Evolutionary conservation across 1,140 invertebrate species (phyloP), one percentile per base, ranked within the genome.

Genomic region (Pogonomyrmex californicus): DNA sequence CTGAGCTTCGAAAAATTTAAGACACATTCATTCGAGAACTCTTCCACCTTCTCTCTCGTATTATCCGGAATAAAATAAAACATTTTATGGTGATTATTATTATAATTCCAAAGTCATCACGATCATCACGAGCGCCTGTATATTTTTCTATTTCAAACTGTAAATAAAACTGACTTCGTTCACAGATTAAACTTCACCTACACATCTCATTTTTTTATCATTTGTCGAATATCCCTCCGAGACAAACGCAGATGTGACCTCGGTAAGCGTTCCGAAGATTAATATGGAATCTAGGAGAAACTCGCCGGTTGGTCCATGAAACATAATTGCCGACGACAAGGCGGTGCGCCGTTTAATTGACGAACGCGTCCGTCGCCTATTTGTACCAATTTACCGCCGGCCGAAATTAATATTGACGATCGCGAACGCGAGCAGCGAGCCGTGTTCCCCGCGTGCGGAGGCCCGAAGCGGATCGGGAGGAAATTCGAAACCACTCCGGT

Each of bases 321-420:
- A 47, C 30, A n/a, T 30, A 70, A 30, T 2, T 33, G 2, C 17
- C 41, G 2, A 62, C 41, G 41, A 33, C 12, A 30, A 33, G 14
- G 23, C 65, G 30, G 38, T 47, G 51, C 47, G 17, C 23, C 10
- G 23, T 56, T 77, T 83, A 87, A 89, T 89, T 70, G 77, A 73
- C 73, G 51, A 54, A 56, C 30, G 23, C 49, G 58, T 62, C 54
- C 49, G 58, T 23, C 23, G 23, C 23, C 44, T 73, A 90, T 86
- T 87, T 63, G 77, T 75, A 56, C 7, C 54, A 90, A 86, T 90
- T 91, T 76, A 87, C 14, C 56, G 44, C 30, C n/a, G 41, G 2
- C 36, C 30, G 49, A 89, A 85, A 87, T 63, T 86, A 70, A 85
- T 62, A 70, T 68, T 51, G 62, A 47, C 5, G 36, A 58, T 0